phyloP scores from a whole-genome alignment of 2,113 vertebrate species.

The Nettapus auritus region DNA sequence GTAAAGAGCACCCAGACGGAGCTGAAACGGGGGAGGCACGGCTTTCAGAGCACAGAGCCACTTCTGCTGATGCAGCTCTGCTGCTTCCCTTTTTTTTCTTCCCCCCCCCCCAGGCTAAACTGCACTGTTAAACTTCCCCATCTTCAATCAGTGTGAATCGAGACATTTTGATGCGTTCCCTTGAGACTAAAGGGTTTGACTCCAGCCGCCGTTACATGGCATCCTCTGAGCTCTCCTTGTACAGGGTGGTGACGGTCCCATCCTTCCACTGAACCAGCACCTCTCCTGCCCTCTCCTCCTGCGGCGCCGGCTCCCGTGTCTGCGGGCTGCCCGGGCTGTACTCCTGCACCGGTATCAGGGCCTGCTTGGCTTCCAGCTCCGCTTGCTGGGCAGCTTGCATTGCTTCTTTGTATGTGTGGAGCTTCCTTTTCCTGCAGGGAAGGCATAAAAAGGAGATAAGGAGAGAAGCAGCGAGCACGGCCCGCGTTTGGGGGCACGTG shows the following conservation, averaged over 20 bases:
- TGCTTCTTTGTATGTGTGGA: conserved; percentile 19
- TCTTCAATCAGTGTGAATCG: not conserved
- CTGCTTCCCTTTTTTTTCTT: not conserved
- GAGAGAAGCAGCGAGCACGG: not conserved
- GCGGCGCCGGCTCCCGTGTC: not conserved
- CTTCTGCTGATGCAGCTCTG: not conserved
- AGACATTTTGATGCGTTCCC: rapidly evolving
- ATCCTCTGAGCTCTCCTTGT: conserved; percentile 49
- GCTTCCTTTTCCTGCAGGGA: conserved; percentile 81
- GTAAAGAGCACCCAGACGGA: not conserved
- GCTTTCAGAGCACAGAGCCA: not conserved
- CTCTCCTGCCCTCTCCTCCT: conserved; percentile 49
- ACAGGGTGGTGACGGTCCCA: conserved; percentile 72
- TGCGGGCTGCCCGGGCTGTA: rapidly evolving
- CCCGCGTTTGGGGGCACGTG: rapidly evolving
- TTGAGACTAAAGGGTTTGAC: not conserved
- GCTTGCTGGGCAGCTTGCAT: not conserved
- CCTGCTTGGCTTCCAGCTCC: conserved; percentile 57
- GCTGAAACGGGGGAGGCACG: rapidly evolving
- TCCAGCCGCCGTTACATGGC: not conserved
- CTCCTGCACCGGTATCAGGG: conserved; percentile 42
- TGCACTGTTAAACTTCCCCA: not conserved
- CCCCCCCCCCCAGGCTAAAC: not conserved
- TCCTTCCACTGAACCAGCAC: conserved; percentile 82
- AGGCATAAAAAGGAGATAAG: not conserved